phyloP scores from a whole-genome alignment of 2,113 vertebrate genomes.

The Onychorhynchus coronatus region DNA sequence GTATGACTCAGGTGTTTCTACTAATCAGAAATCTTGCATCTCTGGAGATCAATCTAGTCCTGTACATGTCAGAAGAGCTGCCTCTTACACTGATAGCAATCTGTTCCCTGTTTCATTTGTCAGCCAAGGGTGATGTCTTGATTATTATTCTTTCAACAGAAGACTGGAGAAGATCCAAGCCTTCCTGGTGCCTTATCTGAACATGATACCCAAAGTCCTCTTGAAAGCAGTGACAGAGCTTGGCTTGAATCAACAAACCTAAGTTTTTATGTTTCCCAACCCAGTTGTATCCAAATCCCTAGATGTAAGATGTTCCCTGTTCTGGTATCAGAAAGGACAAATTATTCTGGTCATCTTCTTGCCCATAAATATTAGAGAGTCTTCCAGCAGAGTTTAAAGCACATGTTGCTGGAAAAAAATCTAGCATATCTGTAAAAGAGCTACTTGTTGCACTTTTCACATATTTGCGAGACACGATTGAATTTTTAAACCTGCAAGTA shows the following conservation, averaged over 20 bases:
- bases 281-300: not conserved
- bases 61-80: not conserved
- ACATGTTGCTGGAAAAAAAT: not conserved
- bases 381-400: slow-evolving; percentile 28
- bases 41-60: not conserved
- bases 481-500: not conserved
- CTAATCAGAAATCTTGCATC: not conserved
- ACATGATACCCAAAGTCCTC: not conserved
- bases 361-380: not conserved
- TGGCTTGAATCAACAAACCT: not conserved
- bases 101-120: slow-evolving; percentile 9
- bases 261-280: not conserved
- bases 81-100: not conserved
- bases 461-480: not conserved
- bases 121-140: not conserved
- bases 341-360: slow-evolving; percentile 1
- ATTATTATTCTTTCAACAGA: slow-evolving; percentile 13
- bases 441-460: not conserved
- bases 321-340: not conserved
- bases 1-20: not conserved
- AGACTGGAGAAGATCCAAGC: slow-evolving; percentile 7
- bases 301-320: not conserved
- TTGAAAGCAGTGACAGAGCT: not conserved
- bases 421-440: not conserved
- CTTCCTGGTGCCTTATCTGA: slow-evolving; percentile 25